Evolutionary conservation across 1,140 invertebrate genomes (phyloP), one percentile per base, ranked within the genome.

Genomic region (Lucilia cuprina): DNA sequence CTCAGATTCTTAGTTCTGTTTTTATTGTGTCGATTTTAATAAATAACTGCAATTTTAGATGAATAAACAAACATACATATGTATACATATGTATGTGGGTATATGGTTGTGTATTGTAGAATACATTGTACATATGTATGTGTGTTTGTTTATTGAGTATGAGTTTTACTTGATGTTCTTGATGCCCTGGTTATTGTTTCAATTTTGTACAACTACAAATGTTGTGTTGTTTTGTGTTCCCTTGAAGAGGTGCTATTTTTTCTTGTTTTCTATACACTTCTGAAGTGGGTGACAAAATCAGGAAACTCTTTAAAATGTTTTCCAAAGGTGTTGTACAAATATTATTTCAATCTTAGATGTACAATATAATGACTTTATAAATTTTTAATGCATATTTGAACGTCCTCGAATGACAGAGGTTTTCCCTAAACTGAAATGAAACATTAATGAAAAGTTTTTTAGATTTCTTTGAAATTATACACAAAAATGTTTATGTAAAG

Each of bases 271-370:
- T 80, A 19, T 49, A 49, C 19, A n/a, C 12, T 35, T 77, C 41
- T 80, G 41, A 80, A 80, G 77, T 80, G 77, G 77, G 77, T 80
- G 77, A 80, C 77, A 80, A 49, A 80, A 49, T 80, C 77, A 80
- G 77, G 77, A 80, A 80, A 49, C 47, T 25, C 41, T 80, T 80
- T 49, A 49, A 47, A 80, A 80, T 50, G 41, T 80, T 80, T 19
- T 80, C 50, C 21, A 80, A 80, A 80, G 77, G 77, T 80, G 77
- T 80, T 49, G 77, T 80, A 47, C 25, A 80, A 80, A 80, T 80
- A 80, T 80, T 80, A 49, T 41, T 78, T 78, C 41, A 78, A 78
- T 78, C 75, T 78, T 19, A 13, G 34, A 78, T 78, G 34, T 35
- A 41, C n/a, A 41, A 19, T 19, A 78, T 78, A 75, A 34, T 30